Conservation (phyloP, 2,797 vertebrate species). For the Acanthopagrus latus region DNA sequence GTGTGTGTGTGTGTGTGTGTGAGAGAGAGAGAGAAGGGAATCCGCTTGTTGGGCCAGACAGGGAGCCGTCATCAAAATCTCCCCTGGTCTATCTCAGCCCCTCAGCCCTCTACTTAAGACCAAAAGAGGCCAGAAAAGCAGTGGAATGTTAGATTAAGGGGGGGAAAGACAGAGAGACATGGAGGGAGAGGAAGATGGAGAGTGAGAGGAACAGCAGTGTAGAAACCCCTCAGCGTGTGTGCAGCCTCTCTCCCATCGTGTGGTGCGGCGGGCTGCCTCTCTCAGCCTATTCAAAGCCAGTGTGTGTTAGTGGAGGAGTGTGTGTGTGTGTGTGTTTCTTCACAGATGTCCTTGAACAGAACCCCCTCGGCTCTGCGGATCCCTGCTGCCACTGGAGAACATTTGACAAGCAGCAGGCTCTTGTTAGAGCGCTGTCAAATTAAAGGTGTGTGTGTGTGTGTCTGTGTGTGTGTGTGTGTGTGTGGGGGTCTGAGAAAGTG, state of each 20-base stretch:
- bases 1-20: constrained; percentile 19
- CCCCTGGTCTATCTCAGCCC: constrained; percentile 78
- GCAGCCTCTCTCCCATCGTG: constrained; percentile 76
- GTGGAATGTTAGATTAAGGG: constrained; percentile 77
- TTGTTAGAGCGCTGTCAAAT: constrained; percentile 90
- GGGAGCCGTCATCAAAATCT: constrained; percentile 81
- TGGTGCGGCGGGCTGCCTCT: constrained; percentile 70
- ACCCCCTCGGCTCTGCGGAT: constrained; percentile 85
- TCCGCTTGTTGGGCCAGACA: constrained; percentile 73
- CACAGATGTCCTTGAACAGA: constrained; percentile 88
- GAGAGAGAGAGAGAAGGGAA: constrained; percentile 58
- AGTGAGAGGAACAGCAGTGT: constrained; percentile 74
- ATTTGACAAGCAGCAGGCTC: constrained; percentile 88
- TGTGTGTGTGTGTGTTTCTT: constrained; percentile 53
- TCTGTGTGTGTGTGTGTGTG: constrained; percentile 16
- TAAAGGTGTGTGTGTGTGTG: constrained; percentile 78
- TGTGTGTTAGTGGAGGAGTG: constrained; percentile 54
- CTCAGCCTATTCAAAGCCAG: constrained; percentile 84
- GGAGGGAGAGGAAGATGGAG: constrained; percentile 70
- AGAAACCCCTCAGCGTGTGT: constrained; percentile 79
- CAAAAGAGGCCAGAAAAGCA: constrained; percentile 69
- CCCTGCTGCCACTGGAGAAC: constrained; percentile 84
- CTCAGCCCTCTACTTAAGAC: constrained; percentile 84
- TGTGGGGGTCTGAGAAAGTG: constrained; percentile 18
- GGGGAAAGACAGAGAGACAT: constrained; percentile 55